A percentile compares a stretch with the other conserved stretches of the same genome.
Conservation (phyloP, 2,113 vertebrate genomes). For the Semnornis frantzii region DNA sequence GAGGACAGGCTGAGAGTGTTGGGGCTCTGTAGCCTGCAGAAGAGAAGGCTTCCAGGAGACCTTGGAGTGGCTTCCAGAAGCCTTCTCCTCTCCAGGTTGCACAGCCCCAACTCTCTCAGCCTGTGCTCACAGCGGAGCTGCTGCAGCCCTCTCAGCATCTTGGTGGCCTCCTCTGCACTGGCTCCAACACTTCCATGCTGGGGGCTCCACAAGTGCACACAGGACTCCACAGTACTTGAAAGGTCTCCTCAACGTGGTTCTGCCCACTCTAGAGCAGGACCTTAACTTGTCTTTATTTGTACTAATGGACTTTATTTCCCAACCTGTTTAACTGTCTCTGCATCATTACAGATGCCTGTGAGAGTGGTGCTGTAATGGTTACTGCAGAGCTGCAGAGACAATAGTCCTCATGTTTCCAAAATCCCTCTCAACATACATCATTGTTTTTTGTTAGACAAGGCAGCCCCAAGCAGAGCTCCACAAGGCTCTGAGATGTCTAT, state of each 20-base stretch:
- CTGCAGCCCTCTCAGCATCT: too few species aligned
- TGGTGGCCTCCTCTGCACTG: background rate
- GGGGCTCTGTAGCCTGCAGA: too few species aligned
- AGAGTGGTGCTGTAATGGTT: background rate
- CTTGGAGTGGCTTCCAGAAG: too few species aligned
- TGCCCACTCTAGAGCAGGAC: background rate
- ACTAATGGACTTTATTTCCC: background rate
- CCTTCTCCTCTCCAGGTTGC: too few species aligned
- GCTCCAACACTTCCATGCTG: background rate
- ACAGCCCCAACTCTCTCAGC: too few species aligned
- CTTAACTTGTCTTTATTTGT: background rate
- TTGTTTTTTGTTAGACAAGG: background rate
- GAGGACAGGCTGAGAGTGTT: too few species aligned
- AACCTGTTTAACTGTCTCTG: background rate
- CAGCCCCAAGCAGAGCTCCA: background rate
- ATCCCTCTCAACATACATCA: background rate
- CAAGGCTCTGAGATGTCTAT: background rate
- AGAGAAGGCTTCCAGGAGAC: too few species aligned
- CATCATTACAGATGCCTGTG: background rate
- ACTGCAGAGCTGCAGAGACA: background rate
- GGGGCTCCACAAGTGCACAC: too few species aligned
- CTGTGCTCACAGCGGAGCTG: too few species aligned
- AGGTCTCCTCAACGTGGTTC: background rate
- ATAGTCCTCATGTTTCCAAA: background rate
- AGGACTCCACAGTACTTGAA: background rate